phyloP scores from a whole-genome alignment of 2,888 invertebrate genomes.

The Isotomurus palustris region DNA sequence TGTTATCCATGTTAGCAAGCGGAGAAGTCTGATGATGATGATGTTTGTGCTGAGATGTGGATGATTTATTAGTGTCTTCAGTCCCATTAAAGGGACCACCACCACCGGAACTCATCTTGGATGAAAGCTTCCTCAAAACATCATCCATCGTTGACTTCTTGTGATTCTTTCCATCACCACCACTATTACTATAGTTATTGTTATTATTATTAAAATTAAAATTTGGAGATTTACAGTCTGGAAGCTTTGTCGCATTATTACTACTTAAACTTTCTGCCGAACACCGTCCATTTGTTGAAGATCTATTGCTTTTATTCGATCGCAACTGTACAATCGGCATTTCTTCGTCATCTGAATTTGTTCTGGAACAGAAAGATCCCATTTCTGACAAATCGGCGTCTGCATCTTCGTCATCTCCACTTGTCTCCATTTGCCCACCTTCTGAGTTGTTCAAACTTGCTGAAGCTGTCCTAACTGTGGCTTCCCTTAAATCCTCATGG shows the following conservation, averaged over 20 bases:
- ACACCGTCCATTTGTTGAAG: neutral
- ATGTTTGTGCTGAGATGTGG: conserved; percentile 11
- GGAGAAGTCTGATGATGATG: conserved; percentile 9
- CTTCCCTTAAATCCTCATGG: neutral
- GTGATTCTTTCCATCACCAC: conserved; percentile 33
- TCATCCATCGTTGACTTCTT: conserved; percentile 78
- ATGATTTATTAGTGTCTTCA: conserved; percentile 6
- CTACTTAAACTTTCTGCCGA: neutral
- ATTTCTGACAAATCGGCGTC: conserved; percentile 38
- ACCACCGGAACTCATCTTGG: conserved; percentile 71
- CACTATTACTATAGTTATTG: conserved; percentile 30
- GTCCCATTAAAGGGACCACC: conserved; percentile 49
- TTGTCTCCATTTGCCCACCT: conserved; percentile 25
- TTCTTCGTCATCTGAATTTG: conserved; percentile 34
- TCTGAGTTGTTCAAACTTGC: neutral
- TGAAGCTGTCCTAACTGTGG: neutral
- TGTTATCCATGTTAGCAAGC: conserved; percentile 30
- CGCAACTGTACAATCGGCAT: no score
- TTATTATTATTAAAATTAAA: neutral
- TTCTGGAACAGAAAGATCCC: conserved; percentile 38
- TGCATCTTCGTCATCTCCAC: conserved; percentile 41
- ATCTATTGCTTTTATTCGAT: neutral
- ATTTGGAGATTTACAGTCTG: neutral
- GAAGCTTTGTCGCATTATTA: neutral
- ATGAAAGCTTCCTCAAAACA: conserved; percentile 68